Conservation (phyloP, 1,140 invertebrate species). For the Trachymyrmex cornetzi region DNA sequence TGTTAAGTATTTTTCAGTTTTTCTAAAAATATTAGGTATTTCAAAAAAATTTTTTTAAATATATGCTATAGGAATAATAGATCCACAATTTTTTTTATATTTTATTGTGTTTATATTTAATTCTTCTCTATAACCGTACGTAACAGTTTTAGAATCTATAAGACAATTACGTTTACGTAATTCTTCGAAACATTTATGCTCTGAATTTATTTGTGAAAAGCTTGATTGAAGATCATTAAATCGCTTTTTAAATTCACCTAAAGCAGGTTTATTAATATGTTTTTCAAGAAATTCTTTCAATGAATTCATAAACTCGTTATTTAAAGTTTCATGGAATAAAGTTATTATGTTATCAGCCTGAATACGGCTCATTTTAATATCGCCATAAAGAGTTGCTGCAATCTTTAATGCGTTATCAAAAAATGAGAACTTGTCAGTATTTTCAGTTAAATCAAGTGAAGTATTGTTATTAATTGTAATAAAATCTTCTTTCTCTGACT, state of each 20-base stretch:
- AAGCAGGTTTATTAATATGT: neutral
- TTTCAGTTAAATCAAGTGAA: too few species aligned
- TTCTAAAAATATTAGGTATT: neutral
- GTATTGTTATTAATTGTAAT: too few species aligned
- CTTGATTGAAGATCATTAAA: neutral
- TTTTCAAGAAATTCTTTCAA: neutral
- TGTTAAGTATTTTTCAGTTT: neutral
- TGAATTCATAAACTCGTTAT: neutral
- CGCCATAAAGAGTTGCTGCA: neutral
- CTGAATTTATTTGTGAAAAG: neutral
- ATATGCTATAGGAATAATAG: neutral
- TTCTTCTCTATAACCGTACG: neutral
- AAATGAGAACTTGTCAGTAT: too few species aligned
- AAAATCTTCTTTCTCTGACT: too few species aligned
- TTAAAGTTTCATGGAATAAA: neutral
- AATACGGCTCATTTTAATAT: neutral
- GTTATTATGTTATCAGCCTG: neutral
- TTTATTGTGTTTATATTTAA: neutral
- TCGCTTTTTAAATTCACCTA: neutral
- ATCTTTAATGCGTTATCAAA: neutral
- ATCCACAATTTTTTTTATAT: neutral
- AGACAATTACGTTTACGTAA: neutral
- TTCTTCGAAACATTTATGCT: neutral
- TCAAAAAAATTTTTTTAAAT: neutral
- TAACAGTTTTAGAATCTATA: neutral